phyloP scores from a whole-genome alignment of 2,113 vertebrate species.

The Chinchilla lanigera region DNA sequence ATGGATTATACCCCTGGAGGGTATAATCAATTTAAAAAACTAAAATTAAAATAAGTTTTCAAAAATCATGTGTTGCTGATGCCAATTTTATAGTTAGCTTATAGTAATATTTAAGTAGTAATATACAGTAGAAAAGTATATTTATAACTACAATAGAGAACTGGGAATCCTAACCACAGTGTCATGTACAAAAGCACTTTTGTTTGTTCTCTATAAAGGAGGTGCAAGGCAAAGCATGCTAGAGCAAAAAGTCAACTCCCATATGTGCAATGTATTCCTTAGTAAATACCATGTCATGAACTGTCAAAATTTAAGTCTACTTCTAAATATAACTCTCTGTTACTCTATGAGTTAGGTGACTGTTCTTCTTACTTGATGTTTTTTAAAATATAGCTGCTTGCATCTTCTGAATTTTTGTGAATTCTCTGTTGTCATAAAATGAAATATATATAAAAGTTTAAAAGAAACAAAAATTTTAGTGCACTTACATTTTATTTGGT shows the following conservation, averaged over 20 bases:
- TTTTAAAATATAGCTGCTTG: constrained; percentile 20
- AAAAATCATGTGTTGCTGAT: background rate
- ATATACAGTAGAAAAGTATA: background rate
- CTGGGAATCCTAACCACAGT: constrained; percentile 26
- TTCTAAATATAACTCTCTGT: constrained; percentile 74
- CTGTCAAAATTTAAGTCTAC: constrained; percentile 66
- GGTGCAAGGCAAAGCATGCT: constrained; percentile 44
- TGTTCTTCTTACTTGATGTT: constrained; percentile 11
- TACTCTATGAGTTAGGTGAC: constrained; percentile 44
- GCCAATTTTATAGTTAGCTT: constrained; percentile 28
- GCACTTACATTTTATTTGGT: background rate
- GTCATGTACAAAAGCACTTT: constrained; percentile 57
- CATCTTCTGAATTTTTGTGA: constrained; percentile 41
- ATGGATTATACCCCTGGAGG: rapidly evolving
- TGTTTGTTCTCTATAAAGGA: constrained; percentile 69
- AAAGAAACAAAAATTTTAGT: background rate
- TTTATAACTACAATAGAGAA: constrained; percentile 44
- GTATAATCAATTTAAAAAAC: background rate
- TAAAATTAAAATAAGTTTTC: background rate
- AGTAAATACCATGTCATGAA: constrained; percentile 76
- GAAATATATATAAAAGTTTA: background rate
- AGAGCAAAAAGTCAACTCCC: constrained; percentile 71
- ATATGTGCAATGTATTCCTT: constrained; percentile 59
- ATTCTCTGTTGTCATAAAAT: background rate
- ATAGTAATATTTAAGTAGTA: constrained; percentile 28